Evolutionary conservation across 2,888 invertebrate genomes (phyloP).

Genomic region (Silvanus unidentatus): DNA sequence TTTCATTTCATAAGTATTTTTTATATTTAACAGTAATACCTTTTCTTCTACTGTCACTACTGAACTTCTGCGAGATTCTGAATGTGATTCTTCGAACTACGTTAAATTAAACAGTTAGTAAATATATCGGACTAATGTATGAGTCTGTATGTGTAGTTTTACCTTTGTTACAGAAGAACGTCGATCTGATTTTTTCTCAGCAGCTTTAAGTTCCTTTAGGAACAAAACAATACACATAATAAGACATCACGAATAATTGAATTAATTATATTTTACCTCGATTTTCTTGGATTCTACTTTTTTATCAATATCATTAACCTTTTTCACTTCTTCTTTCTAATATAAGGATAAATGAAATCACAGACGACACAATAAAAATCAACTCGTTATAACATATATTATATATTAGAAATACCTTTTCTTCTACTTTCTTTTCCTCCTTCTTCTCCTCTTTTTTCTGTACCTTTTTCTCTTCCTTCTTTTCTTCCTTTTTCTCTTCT

Average conservation of each 20-base stretch:
- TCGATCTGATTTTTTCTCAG: slow-evolving; percentile 50
- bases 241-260: slow-evolving; percentile 19
- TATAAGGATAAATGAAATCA: neutral
- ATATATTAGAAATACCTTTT: slow-evolving; percentile 6
- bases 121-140: neutral
- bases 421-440: slow-evolving; percentile 34
- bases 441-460: slow-evolving; percentile 27
- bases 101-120: neutral
- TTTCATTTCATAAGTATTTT: neutral
- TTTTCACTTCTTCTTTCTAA: slow-evolving; percentile 39
- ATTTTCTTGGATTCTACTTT: slow-evolving; percentile 33
- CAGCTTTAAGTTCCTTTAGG: slow-evolving; percentile 52
- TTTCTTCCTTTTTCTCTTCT: slow-evolving; percentile 35
- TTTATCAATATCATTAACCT: slow-evolving; percentile 40
- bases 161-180: slow-evolving; percentile 40
- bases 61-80: slow-evolving; percentile 43
- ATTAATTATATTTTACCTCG: slow-evolving; percentile 31
- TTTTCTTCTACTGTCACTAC: slow-evolving; percentile 41
- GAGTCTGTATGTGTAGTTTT: slow-evolving; percentile 15
- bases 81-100: slow-evolving; percentile 41
- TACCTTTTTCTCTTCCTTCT: slow-evolving; percentile 40
- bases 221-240: slow-evolving; percentile 18
- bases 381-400: slow-evolving; percentile 7
- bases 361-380: slow-evolving; percentile 5
- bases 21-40: slow-evolving; percentile 19